Percentiles rank a stretch among this genome's conserved stretches.
phyloP scores from a whole-genome alignment of 2,113 vertebrate genomes.

The Thryonomys swinderianus region DNA sequence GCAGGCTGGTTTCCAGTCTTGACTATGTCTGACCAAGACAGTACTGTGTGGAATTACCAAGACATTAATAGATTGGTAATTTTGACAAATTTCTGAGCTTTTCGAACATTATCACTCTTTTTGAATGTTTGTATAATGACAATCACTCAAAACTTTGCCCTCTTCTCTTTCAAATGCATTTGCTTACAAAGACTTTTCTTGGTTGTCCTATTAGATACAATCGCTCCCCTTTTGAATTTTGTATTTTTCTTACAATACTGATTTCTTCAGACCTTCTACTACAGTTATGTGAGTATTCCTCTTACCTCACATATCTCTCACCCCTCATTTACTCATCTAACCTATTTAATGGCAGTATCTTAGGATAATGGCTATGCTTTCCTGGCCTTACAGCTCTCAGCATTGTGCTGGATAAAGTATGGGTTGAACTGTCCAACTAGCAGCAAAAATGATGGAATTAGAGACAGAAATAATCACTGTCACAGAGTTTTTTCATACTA shows the following conservation, averaged over 20 bases:
- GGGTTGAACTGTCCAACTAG: neutral
- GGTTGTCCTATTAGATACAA: neutral
- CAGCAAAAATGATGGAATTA: slow-evolving; percentile 28
- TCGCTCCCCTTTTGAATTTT: neutral
- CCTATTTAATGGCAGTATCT: neutral
- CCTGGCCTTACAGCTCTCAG: neutral
- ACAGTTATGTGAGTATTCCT: neutral
- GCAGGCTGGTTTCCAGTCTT: neutral
- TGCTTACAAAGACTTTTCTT: neutral
- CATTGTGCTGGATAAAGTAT: neutral
- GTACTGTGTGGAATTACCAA: neutral
- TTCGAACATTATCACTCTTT: neutral
- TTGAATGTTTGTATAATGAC: neutral
- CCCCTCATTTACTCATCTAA: neutral
- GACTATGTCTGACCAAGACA: neutral
- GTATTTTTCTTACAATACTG: neutral
- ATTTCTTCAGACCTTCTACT: neutral
- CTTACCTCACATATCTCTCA: neutral
- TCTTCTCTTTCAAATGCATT: neutral
- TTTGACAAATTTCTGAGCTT: slow-evolving; percentile 1
- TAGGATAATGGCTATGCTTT: neutral
- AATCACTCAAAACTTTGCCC: neutral
- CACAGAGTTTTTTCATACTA: slow-evolving; percentile 57
- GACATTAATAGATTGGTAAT: neutral
- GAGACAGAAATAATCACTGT: slow-evolving; percentile 42